Evolutionary conservation across 2,888 invertebrate species (phyloP), one percentile per base, ranked within the genome.

Genomic region (Yponomeuta evonymella): DNA sequence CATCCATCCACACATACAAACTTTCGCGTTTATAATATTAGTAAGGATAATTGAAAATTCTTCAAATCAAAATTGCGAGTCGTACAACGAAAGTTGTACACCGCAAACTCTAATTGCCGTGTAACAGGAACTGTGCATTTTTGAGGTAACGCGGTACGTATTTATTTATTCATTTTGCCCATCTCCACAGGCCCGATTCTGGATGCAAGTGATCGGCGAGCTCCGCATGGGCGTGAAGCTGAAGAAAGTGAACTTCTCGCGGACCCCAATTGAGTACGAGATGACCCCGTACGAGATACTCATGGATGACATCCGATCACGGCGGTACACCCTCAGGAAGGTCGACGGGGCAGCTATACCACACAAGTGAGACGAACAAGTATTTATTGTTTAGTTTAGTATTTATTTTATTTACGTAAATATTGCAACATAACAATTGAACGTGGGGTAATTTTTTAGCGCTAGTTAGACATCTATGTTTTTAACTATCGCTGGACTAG

Each of bases 271-370:
- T 73, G 98, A 98, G 87, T 98, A 96, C 87, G 98, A 98, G 87
- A 90, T 98, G 78, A 99, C 98, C 67, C 98, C 98, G 15, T 98
- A 98, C 83, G 98, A 99, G 92, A 98, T 98, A 82, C 94, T 99
- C 72, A 97, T 99, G 96, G 97, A 98, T 84, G 98, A 99, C 83
- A 98, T 99, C 81, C 93, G 98, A 78, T 95, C 97, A 73, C 95
- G 97, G 84, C 94, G 98, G 83, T 98, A 97, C 92, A 97, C 96
- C 81, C 93, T 98, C 78, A 95, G 96, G 83, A 98, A 98, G 93
- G 95, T 97, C 62, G 96, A 97, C 83, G 97, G 97, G 69, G 95
- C 95, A 86, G 95, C 95, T 86, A 94, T 97, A 81, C 96, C 96
- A 72, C 95, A 94, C 71, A 94, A 92, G 84, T 90, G 76, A 76